These are phyloP conservation scores for Chesias legatella DNA, from an alignment of 2,888 invertebrate genomes.

Conservation along the genomic window DNA sequence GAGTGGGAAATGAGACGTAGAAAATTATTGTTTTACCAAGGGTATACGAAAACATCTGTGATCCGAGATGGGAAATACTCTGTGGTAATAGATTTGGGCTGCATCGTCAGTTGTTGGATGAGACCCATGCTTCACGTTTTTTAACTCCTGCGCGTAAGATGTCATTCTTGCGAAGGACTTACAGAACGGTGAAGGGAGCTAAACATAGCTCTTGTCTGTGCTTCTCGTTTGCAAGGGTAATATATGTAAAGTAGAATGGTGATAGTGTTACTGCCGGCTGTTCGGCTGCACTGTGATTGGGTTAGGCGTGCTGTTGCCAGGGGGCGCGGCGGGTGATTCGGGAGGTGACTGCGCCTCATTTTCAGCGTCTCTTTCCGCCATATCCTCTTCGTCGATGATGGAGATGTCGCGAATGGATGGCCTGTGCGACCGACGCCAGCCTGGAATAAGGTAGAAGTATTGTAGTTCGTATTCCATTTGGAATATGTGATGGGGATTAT, in stretches of 20 bases:
- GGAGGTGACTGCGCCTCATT: conserved; percentile 43
- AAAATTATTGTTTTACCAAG: too few relatives aligned
- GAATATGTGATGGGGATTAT: too few relatives aligned
- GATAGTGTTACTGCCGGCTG: conserved; percentile 32
- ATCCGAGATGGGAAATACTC: too few relatives aligned
- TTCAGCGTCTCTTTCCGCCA: conserved; percentile 79
- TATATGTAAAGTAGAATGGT: neutral
- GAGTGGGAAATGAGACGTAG: too few relatives aligned
- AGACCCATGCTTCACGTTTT: too few relatives aligned
- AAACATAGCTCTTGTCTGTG: too few relatives aligned
- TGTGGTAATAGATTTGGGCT: too few relatives aligned
- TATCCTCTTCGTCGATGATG: conserved; percentile 91
- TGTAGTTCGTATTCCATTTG: neutral
- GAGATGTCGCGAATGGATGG: conserved; percentile 93
- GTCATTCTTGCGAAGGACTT: too few relatives aligned
- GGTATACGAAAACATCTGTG: too few relatives aligned
- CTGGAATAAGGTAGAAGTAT: conserved; percentile 43
- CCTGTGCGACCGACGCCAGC: conserved; percentile 89
- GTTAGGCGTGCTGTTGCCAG: conserved; percentile 54
- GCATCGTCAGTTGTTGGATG: too few relatives aligned
- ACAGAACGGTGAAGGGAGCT: too few relatives aligned
- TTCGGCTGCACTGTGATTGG: conserved; percentile 72
- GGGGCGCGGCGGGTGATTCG: conserved; percentile 39
- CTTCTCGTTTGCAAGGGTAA: neutral
- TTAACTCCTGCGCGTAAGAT: too few relatives aligned